Percentiles rank a stretch among this genome's conserved stretches.
Conservation (phyloP, 2,888 invertebrate species). For the Volucella bombylans region DNA sequence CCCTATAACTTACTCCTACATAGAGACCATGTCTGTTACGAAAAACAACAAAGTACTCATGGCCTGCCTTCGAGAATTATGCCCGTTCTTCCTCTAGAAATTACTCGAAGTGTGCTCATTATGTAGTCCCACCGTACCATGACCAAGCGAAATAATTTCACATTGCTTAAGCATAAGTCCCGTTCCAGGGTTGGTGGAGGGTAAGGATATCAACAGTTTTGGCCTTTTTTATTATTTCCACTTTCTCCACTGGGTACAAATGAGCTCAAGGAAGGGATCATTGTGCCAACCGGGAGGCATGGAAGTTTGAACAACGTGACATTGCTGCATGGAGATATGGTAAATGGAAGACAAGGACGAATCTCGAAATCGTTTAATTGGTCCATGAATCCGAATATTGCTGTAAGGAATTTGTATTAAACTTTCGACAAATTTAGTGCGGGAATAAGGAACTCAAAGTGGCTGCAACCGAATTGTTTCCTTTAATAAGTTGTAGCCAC, state of each 20-base stretch:
- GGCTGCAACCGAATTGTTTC: conserved; percentile 34
- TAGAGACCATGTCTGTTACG: too few species aligned
- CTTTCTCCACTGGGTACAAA: not conserved
- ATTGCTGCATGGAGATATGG: not conserved
- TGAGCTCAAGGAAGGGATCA: conserved; percentile 8
- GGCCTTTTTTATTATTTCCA: conserved; percentile 1
- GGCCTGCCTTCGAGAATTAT: too few species aligned
- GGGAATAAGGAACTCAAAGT: not conserved
- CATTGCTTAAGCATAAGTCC: conserved; percentile 4
- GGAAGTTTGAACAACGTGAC: not conserved
- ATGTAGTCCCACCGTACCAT: not conserved
- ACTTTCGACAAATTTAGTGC: not conserved
- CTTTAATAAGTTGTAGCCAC: conserved; percentile 1
- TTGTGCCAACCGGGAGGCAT: not conserved
- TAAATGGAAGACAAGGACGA: not conserved
- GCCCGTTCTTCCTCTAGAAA: too few species aligned
- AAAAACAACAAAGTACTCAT: too few species aligned
- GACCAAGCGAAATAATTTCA: conserved; percentile 9
- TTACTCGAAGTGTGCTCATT: conserved; percentile 2
- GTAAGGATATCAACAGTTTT: not conserved
- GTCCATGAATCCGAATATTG: conserved; percentile 3
- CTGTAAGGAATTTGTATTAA: conserved; percentile 6
- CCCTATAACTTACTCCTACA: too few species aligned
- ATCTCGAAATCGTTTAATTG: conserved; percentile 44
- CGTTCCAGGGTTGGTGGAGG: not conserved